Base-by-base conservation (phyloP, 2,113 vertebrate genomes). In the Reinhardtius hippoglossoides region DNA sequence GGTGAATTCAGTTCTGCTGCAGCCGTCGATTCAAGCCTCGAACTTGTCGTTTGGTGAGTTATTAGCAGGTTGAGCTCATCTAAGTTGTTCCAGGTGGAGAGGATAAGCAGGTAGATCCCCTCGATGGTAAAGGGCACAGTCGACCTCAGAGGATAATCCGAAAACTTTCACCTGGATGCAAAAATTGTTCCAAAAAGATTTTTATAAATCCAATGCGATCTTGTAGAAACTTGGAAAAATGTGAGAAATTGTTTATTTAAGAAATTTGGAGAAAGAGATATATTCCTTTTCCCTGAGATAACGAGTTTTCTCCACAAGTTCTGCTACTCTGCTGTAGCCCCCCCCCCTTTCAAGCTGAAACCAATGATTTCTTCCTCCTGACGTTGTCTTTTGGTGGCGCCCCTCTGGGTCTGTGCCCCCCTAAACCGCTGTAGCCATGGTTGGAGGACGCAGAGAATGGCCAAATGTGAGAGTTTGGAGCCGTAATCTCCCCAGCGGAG, bases 361-460 rank as follows among this genome's bases (percentile, higher is more conserved):
- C 50, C 69, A 72, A 21, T 75, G 50, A 21, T 73, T 79, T 89
- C 24, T 26, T 88, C 81, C 72, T 82, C 10, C 59, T 83, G 71
- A 63, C 5, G 5, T 85, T 68, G 61, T 87, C 65, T 78, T 85
- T 70, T 83, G 76, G 82, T 81, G 78, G 76, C 54, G 9, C 82
- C 83, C 76, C 74, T 82, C 55, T 75, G 82, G 76, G 76, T 82
- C 58, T 57, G 20, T 76, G 82, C 70, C 79, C 84, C 89, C 88
- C 87, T 94, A 94, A 91, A 94, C 78, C 85, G 76, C 89, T 68
- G 88, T 71, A 84, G 67, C 93, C 94, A 94, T 94, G 61, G 88
- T 83, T 91, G 88, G 85, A 87, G 81, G 88, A 93, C 84, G 83
- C 85, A 78, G 76, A 76, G 82, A 93, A 79, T 92, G 88, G 74